Evolutionary conservation across 2,113 vertebrate genomes (phyloP).

Genomic region (Neolamprologus tretocephalus): DNA sequence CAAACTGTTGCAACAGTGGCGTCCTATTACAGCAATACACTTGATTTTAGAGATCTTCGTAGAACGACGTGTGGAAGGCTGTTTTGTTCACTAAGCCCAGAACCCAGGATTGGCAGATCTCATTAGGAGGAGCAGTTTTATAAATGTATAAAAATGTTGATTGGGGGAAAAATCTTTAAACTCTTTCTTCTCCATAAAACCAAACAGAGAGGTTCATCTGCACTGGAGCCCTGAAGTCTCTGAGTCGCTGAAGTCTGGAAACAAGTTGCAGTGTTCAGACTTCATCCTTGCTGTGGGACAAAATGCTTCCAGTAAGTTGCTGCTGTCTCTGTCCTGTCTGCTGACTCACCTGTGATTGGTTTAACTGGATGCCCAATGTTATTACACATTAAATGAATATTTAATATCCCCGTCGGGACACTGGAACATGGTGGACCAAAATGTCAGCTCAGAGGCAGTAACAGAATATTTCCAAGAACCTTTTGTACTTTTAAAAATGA

Average conservation of each 20-base stretch:
- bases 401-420: neutral
- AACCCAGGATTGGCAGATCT: neutral
- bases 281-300: slow-evolving; percentile 68
- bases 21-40: neutral
- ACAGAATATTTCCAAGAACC: neutral
- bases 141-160: neutral
- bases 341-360: neutral
- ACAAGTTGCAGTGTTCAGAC: slow-evolving; percentile 56
- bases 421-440: neutral
- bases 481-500: neutral
- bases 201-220: slow-evolving; percentile 55
- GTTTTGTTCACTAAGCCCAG: neutral
- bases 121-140: neutral
- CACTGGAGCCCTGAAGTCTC: slow-evolving; percentile 49
- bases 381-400: neutral
- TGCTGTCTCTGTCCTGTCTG: neutral
- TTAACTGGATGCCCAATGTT: neutral
- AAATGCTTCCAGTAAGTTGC: slow-evolving; percentile 66
- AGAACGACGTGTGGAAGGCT: neutral
- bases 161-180: neutral
- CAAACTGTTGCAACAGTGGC: neutral
- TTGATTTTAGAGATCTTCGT: neutral
- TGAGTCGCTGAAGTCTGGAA: neutral
- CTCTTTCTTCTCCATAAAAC: neutral
- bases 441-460: neutral